These are phyloP conservation scores for Hyles euphorbiae DNA, from an alignment of 1,140 invertebrate genomes.

Conservation along the genomic window DNA sequence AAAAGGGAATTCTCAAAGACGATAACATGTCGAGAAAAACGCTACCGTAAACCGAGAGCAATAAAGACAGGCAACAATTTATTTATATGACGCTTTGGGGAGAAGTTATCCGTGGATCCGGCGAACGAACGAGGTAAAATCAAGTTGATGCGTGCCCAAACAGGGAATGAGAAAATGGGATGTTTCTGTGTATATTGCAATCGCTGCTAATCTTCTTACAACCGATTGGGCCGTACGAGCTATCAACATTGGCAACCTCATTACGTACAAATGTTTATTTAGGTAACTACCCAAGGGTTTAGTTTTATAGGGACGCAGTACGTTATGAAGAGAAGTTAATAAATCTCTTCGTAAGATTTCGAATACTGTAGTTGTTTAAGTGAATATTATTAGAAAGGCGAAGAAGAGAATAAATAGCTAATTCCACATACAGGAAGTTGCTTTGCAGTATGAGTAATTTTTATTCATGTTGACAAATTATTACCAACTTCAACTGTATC, in stretches of 20 bases:
- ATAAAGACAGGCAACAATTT: constrained; percentile 71
- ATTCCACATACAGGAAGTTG: no score
- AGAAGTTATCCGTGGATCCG: constrained; percentile 57
- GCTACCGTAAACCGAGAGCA: constrained; percentile 49
- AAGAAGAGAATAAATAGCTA: no score
- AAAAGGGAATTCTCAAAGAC: constrained; percentile 48
- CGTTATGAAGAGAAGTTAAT: no score
- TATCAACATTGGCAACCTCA: not conserved
- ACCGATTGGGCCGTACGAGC: constrained; percentile 22
- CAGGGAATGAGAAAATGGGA: constrained; percentile 41
- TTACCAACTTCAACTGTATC: no score
- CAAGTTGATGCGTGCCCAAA: constrained; percentile 58
- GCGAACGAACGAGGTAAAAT: constrained; percentile 54
- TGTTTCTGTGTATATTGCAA: constrained; percentile 35
- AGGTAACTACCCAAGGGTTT: no score
- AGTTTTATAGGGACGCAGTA: no score
- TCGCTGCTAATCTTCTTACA: constrained; percentile 38
- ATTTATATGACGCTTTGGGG: constrained; percentile 70
- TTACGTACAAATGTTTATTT: no score
- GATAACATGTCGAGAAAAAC: constrained; percentile 57
- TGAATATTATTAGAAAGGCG: no score
- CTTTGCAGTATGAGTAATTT: no score
- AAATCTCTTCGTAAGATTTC: no score
- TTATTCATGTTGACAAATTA: no score
- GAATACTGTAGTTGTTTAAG: no score